Evolutionary conservation across 2,888 invertebrate species (phyloP), one percentile per base, ranked within the genome.

Genomic region (Drosophila ustulata): DNA sequence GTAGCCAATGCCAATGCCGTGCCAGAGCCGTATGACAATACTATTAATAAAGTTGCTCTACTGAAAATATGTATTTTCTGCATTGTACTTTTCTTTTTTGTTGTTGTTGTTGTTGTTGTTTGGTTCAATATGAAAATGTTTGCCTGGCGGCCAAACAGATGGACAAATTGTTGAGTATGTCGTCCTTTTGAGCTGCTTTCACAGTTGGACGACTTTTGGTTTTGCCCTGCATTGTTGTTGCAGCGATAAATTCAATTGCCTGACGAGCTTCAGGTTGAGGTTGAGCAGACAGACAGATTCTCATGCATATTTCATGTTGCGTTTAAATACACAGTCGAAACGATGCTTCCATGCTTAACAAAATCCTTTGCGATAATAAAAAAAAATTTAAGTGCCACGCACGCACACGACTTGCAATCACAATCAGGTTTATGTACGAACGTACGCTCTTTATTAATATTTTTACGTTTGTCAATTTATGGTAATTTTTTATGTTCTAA

Each of bases 291-390:
- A 80, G 87, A 83, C 84, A 71, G 78, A 74, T 56, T 51, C 78
- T 82, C 80, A 80, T 85, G 81, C 87, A 85, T 84, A 82, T 87
- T 84, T 82, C 75, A 87, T 84, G 62, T 65, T 49, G 43, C 56
- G 83, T 70, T 80, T 80, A 83, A 82, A 78, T 71, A 76, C 71
- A 66, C 39, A 41, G 57, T 61, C 58, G 62, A 63, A 78, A 66
- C 52, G 73, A 4, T 4, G 71, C 41, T 58, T 46, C 47, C 70
- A 37, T 65, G 71, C 74, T 79, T 70, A 81, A 84, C 77, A 66
- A 81, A 83, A 71, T 76, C 74, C 79, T 69, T 74, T 75, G 66
- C 63, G 56, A 26, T 59, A 72, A 68, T 80, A 73, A 86, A 82
- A 75, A 75, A 5, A 11, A 37, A 73, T 80, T 68, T 86, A 76